These are phyloP conservation scores for Orthosia gracilis DNA, from an alignment of 2,888 invertebrate genomes.

Conservation along the genomic window DNA sequence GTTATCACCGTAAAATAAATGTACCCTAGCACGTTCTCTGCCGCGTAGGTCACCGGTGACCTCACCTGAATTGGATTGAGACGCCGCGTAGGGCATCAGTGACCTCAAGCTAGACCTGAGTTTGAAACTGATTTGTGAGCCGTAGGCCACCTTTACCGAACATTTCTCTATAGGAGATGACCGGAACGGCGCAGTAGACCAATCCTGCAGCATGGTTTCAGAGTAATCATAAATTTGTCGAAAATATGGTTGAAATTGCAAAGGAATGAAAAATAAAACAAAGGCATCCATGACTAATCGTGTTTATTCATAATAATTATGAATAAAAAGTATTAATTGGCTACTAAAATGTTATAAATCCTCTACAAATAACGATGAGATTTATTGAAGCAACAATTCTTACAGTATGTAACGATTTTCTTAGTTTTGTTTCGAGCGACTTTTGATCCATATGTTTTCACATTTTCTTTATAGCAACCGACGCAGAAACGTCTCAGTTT, in stretches of 20 bases:
- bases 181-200: slow-evolving; percentile 34
- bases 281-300: too few relatives aligned
- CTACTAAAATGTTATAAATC: slow-evolving; percentile 30
- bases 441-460: too few relatives aligned
- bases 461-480: too few relatives aligned
- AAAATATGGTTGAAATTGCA: not conserved
- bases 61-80: slow-evolving; percentile 40
- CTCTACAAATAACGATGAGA: slow-evolving; percentile 36
- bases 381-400: slow-evolving; percentile 41
- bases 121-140: slow-evolving; percentile 54
- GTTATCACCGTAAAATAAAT: too few relatives aligned
- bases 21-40: slow-evolving; percentile 50
- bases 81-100: slow-evolving; percentile 52
- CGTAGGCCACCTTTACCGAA: slow-evolving; percentile 48
- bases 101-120: slow-evolving; percentile 45
- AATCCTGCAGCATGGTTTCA: slow-evolving; percentile 39
- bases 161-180: slow-evolving; percentile 48
- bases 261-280: too few relatives aligned
- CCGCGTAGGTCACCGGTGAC: slow-evolving; percentile 49
- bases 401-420: too few relatives aligned
- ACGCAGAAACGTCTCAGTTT: slow-evolving; percentile 19
- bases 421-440: too few relatives aligned
- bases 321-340: slow-evolving; percentile 8
- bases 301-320: not conserved
- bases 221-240: slow-evolving; percentile 32